Conservation (phyloP, 2,888 invertebrate species). For the Heliconius aoede region DNA sequence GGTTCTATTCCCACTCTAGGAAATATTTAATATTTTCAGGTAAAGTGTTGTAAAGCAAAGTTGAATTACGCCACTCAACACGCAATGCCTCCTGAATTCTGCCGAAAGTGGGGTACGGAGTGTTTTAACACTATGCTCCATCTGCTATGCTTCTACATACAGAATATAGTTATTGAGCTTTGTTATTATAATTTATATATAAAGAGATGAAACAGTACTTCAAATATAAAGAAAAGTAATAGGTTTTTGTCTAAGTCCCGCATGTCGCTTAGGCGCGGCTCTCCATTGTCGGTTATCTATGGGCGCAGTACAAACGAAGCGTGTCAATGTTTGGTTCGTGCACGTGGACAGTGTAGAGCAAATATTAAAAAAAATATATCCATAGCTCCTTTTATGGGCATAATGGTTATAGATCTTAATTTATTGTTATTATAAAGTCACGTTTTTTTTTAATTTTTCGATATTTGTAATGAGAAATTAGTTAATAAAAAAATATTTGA, state of each 20-base stretch:
- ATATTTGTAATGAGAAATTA: neutral
- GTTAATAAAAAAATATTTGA: neutral
- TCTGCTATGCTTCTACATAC: too few relatives aligned
- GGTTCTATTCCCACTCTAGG: too few relatives aligned
- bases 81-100: too few relatives aligned
- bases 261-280: conserved; percentile 50
- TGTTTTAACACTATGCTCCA: too few relatives aligned
- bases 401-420: conserved; percentile 14
- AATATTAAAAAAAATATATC: conserved; percentile 26
- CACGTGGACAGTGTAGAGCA: conserved; percentile 54
- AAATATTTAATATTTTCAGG: too few relatives aligned
- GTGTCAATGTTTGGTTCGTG: conserved; percentile 55
- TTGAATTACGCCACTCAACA: too few relatives aligned
- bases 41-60: too few relatives aligned
- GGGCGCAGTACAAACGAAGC: conserved; percentile 69
- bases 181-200: too few relatives aligned
- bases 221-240: conserved; percentile 25
- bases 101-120: too few relatives aligned
- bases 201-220: neutral
- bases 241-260: conserved; percentile 22
- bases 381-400: conserved; percentile 8
- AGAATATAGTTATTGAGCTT: too few relatives aligned
- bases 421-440: neutral
- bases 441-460: neutral
- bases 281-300: conserved; percentile 57